Percentiles rank a stretch among this genome's conserved stretches.
Evolutionary conservation across 2,113 vertebrate species (phyloP).

Genomic region (Acrocephalus arundinaceus): DNA sequence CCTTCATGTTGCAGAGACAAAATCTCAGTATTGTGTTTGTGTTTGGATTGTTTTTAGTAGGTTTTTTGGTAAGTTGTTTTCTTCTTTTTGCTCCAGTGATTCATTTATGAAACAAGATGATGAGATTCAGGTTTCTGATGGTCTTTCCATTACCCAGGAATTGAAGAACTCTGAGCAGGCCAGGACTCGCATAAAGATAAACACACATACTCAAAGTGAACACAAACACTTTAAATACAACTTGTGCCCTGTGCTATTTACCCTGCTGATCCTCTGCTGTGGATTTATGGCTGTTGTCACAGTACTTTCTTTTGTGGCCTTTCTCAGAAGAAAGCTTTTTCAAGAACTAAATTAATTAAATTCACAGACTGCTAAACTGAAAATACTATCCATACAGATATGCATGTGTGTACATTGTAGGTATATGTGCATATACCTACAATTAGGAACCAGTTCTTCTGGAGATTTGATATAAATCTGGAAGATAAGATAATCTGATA

Average conservation of each 20-base stretch:
- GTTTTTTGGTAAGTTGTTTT: neutral
- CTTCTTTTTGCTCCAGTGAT: conserved; percentile 25
- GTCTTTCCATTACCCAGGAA: conserved; percentile 44
- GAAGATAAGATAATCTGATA: neutral
- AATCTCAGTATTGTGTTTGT: neutral
- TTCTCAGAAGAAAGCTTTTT: neutral
- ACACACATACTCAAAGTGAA: neutral
- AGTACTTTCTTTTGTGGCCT: neutral
- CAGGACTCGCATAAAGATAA: conserved; percentile 39
- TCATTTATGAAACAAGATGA: conserved; percentile 48
- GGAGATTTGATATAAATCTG: neutral
- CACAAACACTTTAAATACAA: neutral
- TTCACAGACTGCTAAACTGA: neutral
- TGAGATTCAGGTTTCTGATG: conserved; percentile 43
- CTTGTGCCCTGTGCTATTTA: neutral
- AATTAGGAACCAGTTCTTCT: neutral
- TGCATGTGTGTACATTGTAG: neutral
- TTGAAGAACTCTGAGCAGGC: conserved; percentile 15
- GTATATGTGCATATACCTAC: neutral
- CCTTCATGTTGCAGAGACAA: neutral
- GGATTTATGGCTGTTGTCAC: conserved; percentile 46
- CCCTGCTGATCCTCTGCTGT: neutral
- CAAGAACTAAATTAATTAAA: conserved; percentile 27
- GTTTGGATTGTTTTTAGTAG: neutral
- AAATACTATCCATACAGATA: neutral